Percentiles rank a stretch among this genome's conserved stretches.
Evolutionary conservation across 2,113 vertebrate genomes (phyloP).

Genomic region (Ivindomyrus marchei): DNA sequence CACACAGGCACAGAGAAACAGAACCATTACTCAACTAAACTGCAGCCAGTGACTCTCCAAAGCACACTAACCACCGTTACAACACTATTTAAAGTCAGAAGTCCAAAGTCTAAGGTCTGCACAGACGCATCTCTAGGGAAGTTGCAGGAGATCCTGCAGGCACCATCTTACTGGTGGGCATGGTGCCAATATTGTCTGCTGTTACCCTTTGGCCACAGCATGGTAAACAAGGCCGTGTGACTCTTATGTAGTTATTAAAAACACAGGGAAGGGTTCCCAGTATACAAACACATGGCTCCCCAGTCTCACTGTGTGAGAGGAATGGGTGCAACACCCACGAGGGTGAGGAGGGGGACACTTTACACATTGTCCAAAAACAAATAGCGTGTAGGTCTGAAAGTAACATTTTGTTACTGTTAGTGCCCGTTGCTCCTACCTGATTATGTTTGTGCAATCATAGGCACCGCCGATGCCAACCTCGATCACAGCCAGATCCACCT

Average conservation of each 20-base stretch:
- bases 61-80: not conserved
- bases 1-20: not conserved
- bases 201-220: not conserved
- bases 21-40: no score
- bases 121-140: not conserved
- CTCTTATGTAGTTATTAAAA: not conserved
- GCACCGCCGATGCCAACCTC: constrained; percentile 94
- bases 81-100: not conserved
- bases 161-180: not conserved
- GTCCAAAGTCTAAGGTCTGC: not conserved
- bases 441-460: constrained; percentile 93
- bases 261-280: not conserved
- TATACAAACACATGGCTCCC: not conserved
- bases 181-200: not conserved
- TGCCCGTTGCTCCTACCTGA: constrained; percentile 59
- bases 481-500: constrained; percentile 83
- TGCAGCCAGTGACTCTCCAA: not conserved
- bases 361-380: not conserved
- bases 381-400: not conserved
- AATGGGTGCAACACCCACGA: not conserved
- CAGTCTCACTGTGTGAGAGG: not conserved
- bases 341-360: not conserved
- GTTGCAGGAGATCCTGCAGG: not conserved
- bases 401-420: not conserved
- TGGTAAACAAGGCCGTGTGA: not conserved